Conservation (phyloP, 2,113 vertebrate genomes). For the Grammomys surdaster region DNA sequence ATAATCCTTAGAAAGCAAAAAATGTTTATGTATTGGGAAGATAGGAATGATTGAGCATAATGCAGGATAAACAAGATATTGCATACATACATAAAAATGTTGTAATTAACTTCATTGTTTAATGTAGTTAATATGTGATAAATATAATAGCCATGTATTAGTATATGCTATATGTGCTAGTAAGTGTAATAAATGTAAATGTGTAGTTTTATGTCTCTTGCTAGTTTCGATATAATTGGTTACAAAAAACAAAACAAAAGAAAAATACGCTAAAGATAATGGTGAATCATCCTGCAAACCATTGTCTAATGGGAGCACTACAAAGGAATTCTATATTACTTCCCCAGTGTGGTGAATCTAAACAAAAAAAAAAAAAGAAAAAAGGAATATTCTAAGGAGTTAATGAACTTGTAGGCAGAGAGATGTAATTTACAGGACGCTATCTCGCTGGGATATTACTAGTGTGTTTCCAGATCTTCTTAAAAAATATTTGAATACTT, state of each 20-base stretch:
- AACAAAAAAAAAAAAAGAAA: not conserved
- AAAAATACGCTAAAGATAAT: not conserved
- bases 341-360: not conserved
- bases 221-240: not conserved
- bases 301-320: not conserved
- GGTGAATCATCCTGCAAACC: not conserved
- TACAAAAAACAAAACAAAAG: not conserved
- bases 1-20: not conserved
- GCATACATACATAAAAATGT: not conserved
- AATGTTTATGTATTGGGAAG: not conserved
- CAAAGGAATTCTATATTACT: not conserved
- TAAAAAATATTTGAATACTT: not conserved
- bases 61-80: not conserved
- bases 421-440: not conserved
- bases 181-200: not conserved
- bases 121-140: not conserved
- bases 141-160: not conserved
- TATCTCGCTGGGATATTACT: not conserved
- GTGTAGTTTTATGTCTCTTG: not conserved
- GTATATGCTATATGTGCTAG: not conserved
- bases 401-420: rapidly evolving
- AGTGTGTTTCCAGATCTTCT: not conserved
- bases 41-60: not conserved
- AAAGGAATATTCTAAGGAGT: not conserved
- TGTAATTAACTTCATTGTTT: not conserved